Conservation (phyloP, 2,113 vertebrate species). For the Tetraodon nigroviridis region DNA sequence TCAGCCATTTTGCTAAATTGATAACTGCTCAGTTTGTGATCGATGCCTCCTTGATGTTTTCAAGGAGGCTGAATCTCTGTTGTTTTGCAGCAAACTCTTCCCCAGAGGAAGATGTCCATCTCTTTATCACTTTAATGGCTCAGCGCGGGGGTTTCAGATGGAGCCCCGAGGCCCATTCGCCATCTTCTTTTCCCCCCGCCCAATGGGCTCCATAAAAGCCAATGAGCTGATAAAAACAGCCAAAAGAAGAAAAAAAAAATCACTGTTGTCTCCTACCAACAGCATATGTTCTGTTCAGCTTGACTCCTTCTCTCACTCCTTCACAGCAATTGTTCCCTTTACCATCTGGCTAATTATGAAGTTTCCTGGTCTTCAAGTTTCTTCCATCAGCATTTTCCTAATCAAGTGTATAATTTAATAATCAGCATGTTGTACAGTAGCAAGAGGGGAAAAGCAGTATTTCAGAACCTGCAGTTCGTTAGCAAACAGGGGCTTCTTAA, state of each 20-base stretch:
- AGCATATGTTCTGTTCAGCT: constrained; percentile 60
- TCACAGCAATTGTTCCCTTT: constrained; percentile 41
- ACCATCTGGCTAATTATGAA: constrained; percentile 64
- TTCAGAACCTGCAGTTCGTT: too few relatives aligned
- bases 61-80: constrained; percentile 44
- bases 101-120: constrained; percentile 70
- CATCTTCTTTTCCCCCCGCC: constrained; percentile 55
- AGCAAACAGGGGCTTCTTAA: too few relatives aligned
- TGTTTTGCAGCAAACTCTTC: constrained; percentile 54
- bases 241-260: constrained; percentile 13
- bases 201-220: constrained; percentile 70
- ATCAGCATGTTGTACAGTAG: neutral
- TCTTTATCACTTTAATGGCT: constrained; percentile 72
- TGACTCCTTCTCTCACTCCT: constrained; percentile 53
- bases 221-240: constrained; percentile 67
- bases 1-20: constrained; percentile 36
- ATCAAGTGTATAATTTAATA: constrained; percentile 1
- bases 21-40: constrained; percentile 40
- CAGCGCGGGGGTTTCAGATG: constrained; percentile 19
- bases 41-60: constrained; percentile 30
- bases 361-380: constrained; percentile 51
- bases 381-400: constrained; percentile 27
- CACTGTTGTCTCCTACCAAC: constrained; percentile 53
- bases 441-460: too few relatives aligned
- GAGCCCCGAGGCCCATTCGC: constrained; percentile 45